Conservation (phyloP, 2,888 invertebrate genomes). For the Drosophila pseudotakahashii region DNA sequence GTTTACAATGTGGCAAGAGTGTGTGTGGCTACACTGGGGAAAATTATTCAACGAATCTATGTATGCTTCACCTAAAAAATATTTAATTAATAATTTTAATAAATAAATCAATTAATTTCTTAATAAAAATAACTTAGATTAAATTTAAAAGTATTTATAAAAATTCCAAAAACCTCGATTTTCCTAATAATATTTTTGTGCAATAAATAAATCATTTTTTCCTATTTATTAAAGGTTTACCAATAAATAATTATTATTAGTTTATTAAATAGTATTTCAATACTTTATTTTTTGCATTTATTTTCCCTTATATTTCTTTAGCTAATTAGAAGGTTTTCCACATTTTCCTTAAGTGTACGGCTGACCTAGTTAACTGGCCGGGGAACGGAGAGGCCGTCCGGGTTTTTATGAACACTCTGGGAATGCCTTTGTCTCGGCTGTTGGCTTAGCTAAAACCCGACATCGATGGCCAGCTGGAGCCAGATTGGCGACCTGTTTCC, state of each 20-base stretch:
- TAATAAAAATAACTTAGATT: no score
- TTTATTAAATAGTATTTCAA: no score
- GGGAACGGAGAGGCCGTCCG: conserved; percentile 48
- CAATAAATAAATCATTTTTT: no score
- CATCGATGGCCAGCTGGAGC: conserved; percentile 72
- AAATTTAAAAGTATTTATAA: no score
- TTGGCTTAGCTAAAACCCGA: conserved; percentile 56
- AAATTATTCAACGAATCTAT: neutral
- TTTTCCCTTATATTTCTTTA: neutral
- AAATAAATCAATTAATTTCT: neutral
- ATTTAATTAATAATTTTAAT: neutral
- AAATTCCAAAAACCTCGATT: no score
- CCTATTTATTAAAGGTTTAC: no score
- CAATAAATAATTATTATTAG: no score
- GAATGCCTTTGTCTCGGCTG: conserved; percentile 70
- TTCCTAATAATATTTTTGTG: no score
- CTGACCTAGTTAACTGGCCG: conserved; percentile 61
- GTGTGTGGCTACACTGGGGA: conserved; percentile 13
- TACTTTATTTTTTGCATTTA: no score
- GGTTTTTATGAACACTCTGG: conserved; percentile 73
- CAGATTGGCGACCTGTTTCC: conserved; percentile 42
- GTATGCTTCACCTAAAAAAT: no score
- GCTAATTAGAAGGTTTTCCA: neutral
- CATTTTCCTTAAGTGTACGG: conserved; percentile 18
- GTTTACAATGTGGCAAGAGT: conserved; percentile 50